Conservation (phyloP, 2,113 vertebrate species). For the Ictalurus furcatus region DNA sequence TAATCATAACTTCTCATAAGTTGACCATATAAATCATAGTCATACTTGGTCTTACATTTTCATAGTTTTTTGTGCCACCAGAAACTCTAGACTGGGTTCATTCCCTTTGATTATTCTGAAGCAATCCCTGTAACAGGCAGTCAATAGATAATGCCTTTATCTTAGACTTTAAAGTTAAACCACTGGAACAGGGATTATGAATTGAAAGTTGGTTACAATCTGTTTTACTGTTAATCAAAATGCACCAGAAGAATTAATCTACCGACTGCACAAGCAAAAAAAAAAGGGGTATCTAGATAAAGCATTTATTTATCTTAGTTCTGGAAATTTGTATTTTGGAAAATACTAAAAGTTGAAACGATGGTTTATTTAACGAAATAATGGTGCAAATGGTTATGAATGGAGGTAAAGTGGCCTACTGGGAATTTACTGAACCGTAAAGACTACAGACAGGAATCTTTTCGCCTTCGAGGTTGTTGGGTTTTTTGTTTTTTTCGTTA, state of each 20-base stretch:
- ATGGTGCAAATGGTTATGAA: too few species aligned
- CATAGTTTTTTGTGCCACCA: background rate
- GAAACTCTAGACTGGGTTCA: background rate
- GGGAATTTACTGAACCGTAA: background rate
- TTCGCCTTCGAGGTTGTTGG: background rate
- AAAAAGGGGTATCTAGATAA: background rate
- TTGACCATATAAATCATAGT: background rate
- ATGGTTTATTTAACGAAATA: background rate
- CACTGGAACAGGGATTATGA: background rate
- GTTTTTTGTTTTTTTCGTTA: background rate
- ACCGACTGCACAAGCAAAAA: background rate
- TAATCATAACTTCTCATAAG: background rate
- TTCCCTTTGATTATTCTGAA: background rate
- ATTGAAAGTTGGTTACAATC: too few species aligned
- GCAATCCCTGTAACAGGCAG: background rate
- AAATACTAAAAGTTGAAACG: background rate
- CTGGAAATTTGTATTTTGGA: background rate
- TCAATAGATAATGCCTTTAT: background rate
- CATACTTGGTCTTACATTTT: background rate
- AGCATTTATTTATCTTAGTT: background rate
- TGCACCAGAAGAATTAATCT: background rate
- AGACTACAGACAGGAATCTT: too few species aligned
- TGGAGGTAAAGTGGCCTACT: background rate
- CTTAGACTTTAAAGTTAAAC: background rate
- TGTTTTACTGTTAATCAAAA: background rate